A percentile compares a stretch with the other conserved stretches of the same genome.
These are phyloP conservation scores for Cyanistes caeruleus DNA, from an alignment of 2,113 vertebrate genomes.

Conservation along the genomic window DNA sequence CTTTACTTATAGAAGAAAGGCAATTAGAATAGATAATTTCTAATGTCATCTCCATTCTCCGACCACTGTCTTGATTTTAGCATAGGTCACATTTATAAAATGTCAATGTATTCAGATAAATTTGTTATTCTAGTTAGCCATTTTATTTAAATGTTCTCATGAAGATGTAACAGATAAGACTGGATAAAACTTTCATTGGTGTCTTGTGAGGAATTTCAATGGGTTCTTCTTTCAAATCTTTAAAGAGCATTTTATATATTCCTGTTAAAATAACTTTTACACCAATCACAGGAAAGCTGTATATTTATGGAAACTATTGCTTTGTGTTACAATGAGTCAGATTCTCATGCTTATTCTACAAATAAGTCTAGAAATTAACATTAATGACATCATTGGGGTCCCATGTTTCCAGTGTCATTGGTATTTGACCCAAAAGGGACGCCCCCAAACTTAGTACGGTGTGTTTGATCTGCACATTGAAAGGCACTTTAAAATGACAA, in stretches of 20 bases:
- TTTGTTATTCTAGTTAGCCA: background rate
- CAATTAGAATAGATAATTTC: background rate
- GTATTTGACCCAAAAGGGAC: background rate
- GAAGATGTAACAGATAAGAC: background rate
- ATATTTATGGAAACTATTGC: background rate
- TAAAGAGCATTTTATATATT: background rate
- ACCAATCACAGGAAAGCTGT: background rate
- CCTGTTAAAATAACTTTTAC: background rate
- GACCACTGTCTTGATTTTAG: conserved; percentile 23
- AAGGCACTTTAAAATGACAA: background rate
- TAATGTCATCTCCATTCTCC: background rate
- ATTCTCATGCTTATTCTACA: background rate
- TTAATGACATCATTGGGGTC: background rate
- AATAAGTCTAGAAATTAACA: background rate
- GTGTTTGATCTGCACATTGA: background rate
- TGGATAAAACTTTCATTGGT: background rate
- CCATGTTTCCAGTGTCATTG: background rate
- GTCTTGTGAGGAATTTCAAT: background rate
- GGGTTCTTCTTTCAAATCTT: background rate
- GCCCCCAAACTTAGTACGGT: background rate
- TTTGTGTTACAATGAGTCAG: background rate
- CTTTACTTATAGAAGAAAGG: conserved; percentile 21
- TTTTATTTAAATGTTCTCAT: conserved; percentile 30
- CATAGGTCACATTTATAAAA: conserved; percentile 46
- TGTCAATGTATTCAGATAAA: conserved; percentile 38